Evolutionary conservation across 30 jellyfish, hydroid and myxozoan genomes (phyloP), one percentile per base, ranked within the genome.

Genomic region (Pelagia noctiluca): DNA sequence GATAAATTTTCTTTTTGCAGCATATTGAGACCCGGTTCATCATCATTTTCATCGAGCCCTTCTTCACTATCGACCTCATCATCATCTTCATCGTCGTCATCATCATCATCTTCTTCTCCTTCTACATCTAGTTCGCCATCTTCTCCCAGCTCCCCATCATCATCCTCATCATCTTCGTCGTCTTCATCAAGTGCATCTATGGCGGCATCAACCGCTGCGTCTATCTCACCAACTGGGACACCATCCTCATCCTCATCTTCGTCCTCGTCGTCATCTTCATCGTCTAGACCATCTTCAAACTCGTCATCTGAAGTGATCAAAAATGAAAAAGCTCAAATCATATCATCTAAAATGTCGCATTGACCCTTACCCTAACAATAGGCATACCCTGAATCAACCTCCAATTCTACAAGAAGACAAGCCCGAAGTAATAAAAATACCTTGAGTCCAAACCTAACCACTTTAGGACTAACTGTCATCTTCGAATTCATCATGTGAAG

Each of bases 21-120:
- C 90, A 77, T 53, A 61, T 84, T 96, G 18, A 91, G 75, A 0
- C 98, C 98, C 49, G 93, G 95, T 50, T 78, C 98, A 38, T 91
- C 82, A 22, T 82, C 96, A 35, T 91, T 87, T 25, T 82, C 96
- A 35, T 85, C 98, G 13, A n/a, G 77, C 1, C 64, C 89, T 32
- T 88, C 96, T 5, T 78, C 96, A 3, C 24, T 77, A 22, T 88
- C 96, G 11, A 64, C 93, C 0, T 91, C 98, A 32, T 85, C 98
- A 19, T 85, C 98, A 26, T 75, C 96, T 22, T 76, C 93, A 13
- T 75, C 96, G 10, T 90, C 97, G 0, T 85, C 97, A 35, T 89
- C 96, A 3, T 83, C 93, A 13, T 90, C 90, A 54, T 86, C 96
- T 32, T 86, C 96, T 1, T 65, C 89, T 12, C 75, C 95, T 1